phyloP scores from a whole-genome alignment of 2,113 vertebrate genomes.

The Eleginops maclovinus region DNA sequence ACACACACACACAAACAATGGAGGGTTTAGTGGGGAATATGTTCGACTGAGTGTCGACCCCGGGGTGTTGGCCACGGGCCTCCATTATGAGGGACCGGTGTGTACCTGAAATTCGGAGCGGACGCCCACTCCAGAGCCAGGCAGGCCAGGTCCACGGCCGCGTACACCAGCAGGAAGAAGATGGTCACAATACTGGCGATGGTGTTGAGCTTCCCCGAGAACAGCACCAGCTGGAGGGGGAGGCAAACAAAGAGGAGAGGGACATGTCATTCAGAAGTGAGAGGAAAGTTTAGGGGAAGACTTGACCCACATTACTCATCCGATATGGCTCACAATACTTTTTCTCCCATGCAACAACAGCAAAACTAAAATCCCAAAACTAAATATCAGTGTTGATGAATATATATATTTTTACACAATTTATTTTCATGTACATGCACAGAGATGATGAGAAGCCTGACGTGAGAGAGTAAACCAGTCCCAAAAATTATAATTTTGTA shows the following conservation, averaged over 20 bases:
- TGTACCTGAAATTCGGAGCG: constrained; percentile 89
- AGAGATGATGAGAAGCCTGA: no score
- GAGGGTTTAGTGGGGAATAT: constrained; percentile 15
- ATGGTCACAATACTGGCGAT: constrained; percentile 92
- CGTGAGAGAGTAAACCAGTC: no score
- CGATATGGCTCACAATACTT: no score
- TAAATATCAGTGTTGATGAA: no score
- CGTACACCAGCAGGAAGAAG: constrained; percentile 93
- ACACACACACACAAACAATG: constrained; percentile 55
- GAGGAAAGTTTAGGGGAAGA: no score
- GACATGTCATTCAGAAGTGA: no score
- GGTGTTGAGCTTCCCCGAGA: constrained; percentile 87
- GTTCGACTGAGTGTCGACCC: neutral
- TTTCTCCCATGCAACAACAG: no score
- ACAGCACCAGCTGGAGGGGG: constrained; percentile 70
- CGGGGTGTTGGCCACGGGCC: neutral
- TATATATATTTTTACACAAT: no score
- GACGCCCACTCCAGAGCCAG: constrained; percentile 93
- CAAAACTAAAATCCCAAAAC: no score
- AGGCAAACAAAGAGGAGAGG: neutral
- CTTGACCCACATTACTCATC: no score
- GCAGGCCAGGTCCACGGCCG: constrained; percentile 91
- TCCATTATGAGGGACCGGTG: neutral
- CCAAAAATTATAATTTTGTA: no score
- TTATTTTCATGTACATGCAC: no score